Conservation (phyloP, 1,140 invertebrate genomes). For the Dufourea novaeangliae region DNA sequence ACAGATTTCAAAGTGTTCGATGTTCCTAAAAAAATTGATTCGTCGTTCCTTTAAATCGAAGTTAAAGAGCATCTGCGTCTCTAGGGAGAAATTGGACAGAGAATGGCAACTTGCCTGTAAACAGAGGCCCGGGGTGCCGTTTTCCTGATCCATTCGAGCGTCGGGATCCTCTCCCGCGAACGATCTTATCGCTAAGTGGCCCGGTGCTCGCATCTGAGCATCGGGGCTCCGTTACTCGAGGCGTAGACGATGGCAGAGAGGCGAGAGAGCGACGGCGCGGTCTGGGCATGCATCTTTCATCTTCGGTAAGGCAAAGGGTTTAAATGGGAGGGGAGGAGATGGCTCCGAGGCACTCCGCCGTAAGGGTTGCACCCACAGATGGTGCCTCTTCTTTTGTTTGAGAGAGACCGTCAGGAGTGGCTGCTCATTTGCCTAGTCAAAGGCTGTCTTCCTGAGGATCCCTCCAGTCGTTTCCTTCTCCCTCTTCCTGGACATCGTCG, state of each 20-base stretch:
- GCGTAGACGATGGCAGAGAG: background rate
- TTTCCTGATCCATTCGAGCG: conserved; percentile 32
- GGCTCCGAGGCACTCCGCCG: conserved; percentile 14
- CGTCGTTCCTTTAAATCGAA: background rate
- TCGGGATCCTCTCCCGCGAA: conserved; percentile 10
- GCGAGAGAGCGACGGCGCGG: conserved; percentile 22
- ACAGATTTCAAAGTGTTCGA: too few species aligned
- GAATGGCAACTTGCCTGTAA: background rate
- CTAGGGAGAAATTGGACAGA: background rate
- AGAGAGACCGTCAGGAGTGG: conserved; percentile 38
- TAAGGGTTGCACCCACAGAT: conserved; percentile 40
- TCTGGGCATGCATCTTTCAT: conserved; percentile 52
- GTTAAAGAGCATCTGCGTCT: too few species aligned
- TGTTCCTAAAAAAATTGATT: too few species aligned
- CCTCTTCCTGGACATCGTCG: conserved; percentile 25
- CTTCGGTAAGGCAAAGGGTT: conserved; percentile 44
- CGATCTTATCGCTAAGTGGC: conserved; percentile 52
- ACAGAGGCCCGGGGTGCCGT: conserved; percentile 3
- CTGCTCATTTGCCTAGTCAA: conserved; percentile 64
- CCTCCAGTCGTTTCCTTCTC: background rate
- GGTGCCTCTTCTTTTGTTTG: conserved; percentile 51
- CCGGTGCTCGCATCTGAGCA: conserved; percentile 5
- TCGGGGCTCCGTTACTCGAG: conserved; percentile 3
- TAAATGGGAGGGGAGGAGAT: conserved; percentile 28
- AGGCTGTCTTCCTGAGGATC: conserved; percentile 37